Percentiles rank a stretch among this genome's conserved stretches.
Conservation (phyloP, 2,797 vertebrate genomes). For the Margarornis squamiger region DNA sequence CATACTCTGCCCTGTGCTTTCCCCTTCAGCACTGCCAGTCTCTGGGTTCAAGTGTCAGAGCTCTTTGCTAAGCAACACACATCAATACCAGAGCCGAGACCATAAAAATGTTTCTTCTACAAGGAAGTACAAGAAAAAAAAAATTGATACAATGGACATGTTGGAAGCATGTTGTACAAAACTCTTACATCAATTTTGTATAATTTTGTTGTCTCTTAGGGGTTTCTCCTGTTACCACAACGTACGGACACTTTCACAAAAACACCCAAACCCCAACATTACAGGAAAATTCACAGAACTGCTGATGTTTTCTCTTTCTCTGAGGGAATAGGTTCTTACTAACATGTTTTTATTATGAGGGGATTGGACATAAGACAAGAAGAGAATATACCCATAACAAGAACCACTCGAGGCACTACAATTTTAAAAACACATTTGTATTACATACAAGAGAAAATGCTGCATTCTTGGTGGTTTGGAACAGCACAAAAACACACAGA, state of each 20-base stretch:
- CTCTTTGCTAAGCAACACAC: accelerated
- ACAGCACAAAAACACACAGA: not conserved
- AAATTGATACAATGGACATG: not conserved
- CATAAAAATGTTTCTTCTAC: not conserved
- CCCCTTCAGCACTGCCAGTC: not conserved
- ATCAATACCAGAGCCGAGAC: not conserved
- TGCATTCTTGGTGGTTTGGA: not conserved
- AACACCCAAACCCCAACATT: not conserved
- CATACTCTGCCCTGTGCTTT: not conserved
- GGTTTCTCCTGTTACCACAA: not conserved
- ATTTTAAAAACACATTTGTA: not conserved
- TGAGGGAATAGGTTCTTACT: not conserved
- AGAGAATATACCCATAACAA: not conserved
- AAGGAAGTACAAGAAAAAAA: not conserved
- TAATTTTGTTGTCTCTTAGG: not conserved
- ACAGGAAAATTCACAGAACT: not conserved
- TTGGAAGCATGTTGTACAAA: not conserved
- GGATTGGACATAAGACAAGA: not conserved
- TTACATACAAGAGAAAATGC: not conserved
- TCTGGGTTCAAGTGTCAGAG: not conserved
- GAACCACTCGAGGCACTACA: not conserved
- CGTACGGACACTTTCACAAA: not conserved
- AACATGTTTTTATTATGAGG: not conserved
- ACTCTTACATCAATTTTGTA: not conserved
- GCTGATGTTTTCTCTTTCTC: not conserved